phyloP scores from a whole-genome alignment of 1,140 invertebrate genomes.

The Drosophila hydei region DNA sequence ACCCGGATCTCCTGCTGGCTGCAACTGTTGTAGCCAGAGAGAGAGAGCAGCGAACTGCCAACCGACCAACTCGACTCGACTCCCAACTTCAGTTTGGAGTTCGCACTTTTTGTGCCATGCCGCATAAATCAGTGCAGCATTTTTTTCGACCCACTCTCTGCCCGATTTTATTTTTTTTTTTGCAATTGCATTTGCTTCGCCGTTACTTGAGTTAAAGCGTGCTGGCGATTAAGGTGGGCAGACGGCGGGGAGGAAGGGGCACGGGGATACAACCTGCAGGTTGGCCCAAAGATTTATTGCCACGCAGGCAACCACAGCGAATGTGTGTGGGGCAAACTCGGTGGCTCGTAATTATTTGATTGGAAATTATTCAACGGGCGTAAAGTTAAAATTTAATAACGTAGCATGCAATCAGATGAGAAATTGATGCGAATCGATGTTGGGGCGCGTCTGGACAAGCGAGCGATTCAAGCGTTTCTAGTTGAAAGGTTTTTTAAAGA shows the following conservation, averaged over 20 bases:
- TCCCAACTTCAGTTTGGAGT: conserved; percentile 45
- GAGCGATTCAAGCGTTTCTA: too few species aligned
- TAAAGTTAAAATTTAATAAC: conserved; percentile 62
- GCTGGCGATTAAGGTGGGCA: conserved; percentile 39
- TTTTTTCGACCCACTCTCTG: conserved; percentile 11
- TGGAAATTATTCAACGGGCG: conserved; percentile 62
- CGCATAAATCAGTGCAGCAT: conserved; percentile 62
- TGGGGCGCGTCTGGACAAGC: too few species aligned
- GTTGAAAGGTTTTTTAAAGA: neutral
- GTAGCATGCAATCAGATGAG: conserved; percentile 43
- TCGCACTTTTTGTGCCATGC: conserved; percentile 47
- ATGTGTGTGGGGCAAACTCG: conserved; percentile 28
- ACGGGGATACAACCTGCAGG: conserved; percentile 29
- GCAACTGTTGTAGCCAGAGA: conserved; percentile 19
- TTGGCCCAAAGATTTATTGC: conserved; percentile 54
- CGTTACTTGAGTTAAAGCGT: conserved; percentile 52
- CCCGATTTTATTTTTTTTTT: conserved; percentile 1
- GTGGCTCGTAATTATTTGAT: conserved; percentile 61
- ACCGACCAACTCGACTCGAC: conserved; percentile 19
- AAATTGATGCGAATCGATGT: conserved; percentile 40
- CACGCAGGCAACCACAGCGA: conserved; percentile 24
- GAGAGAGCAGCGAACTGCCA: conserved; percentile 14
- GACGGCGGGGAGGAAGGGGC: neutral
- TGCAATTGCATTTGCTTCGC: conserved; percentile 55
- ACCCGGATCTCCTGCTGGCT: conserved; percentile 24